phyloP scores from a whole-genome alignment of 2,797 vertebrate genomes.

The Tamandua tetradactyla region DNA sequence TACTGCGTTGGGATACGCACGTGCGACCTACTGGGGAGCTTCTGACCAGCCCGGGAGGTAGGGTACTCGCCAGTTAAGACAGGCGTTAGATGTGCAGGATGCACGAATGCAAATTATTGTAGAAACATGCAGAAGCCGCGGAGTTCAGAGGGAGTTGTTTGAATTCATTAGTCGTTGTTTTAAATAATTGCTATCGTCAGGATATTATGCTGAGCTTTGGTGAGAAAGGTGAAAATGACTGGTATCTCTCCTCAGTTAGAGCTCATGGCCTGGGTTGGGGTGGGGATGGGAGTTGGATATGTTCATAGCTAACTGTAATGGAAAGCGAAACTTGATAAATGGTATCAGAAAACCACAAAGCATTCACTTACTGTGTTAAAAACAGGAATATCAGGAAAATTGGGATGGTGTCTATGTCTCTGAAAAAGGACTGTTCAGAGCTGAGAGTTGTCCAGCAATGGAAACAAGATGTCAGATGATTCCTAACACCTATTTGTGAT shows the following conservation, averaged over 20 bases:
- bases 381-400: not conserved
- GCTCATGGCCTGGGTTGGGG: not conserved
- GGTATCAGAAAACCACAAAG: conserved; percentile 6
- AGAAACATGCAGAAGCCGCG: not conserved
- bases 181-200: not conserved
- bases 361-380: not conserved
- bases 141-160: not conserved
- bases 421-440: too few species aligned
- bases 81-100: not conserved
- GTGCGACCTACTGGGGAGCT: not conserved
- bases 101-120: not conserved
- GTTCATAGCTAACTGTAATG: not conserved
- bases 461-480: too few species aligned
- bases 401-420: too few species aligned
- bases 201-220: not conserved
- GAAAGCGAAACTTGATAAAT: conserved; percentile 8
- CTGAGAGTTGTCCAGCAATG: too few species aligned
- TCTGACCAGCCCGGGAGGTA: not conserved
- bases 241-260: not conserved
- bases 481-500: too few species aligned
- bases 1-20: not conserved
- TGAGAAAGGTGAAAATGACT: not conserved
- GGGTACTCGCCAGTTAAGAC: not conserved
- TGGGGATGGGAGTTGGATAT: not conserved
- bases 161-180: not conserved